These are phyloP conservation scores for Lithobates sylvaticus DNA, from an alignment of 2,797 vertebrate species.

Conservation along the genomic window DNA sequence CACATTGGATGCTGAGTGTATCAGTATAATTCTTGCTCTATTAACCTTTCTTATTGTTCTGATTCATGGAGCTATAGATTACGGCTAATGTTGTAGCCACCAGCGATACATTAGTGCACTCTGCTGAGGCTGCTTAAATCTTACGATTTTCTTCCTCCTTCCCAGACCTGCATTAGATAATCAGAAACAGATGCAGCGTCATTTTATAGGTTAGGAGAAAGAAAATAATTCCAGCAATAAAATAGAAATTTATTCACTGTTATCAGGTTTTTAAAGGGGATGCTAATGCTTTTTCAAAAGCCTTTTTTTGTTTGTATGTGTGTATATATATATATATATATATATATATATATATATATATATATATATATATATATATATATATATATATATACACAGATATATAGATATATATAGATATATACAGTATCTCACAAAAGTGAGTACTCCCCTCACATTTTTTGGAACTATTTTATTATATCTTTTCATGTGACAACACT, in stretches of 20 bases:
- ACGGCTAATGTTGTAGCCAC: slow-evolving; percentile 26
- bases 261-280: neutral
- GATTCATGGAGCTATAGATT: slow-evolving; percentile 40
- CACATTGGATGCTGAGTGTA: slow-evolving; percentile 39
- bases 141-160: slow-evolving; percentile 9
- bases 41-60: slow-evolving; percentile 53
- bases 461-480: no score
- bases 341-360: no score
- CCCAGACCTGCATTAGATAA: slow-evolving; percentile 17
- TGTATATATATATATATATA: no score
- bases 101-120: slow-evolving; percentile 36
- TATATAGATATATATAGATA: no score
- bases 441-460: no score
- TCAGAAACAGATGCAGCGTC: slow-evolving; percentile 25
- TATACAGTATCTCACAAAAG: no score
- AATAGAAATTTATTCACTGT: neutral
- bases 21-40: slow-evolving; percentile 28
- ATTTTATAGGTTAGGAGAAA: slow-evolving; percentile 3
- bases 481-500: no score
- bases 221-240: slow-evolving; percentile 18
- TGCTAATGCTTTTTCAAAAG: neutral
- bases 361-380: no score
- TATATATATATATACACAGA: no score
- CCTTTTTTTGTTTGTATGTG: neutral
- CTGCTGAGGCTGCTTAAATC: slow-evolving; percentile 11